These are phyloP conservation scores for Bambusicola thoracicus DNA, from an alignment of 2,113 vertebrate genomes.

Conservation along the genomic window DNA sequence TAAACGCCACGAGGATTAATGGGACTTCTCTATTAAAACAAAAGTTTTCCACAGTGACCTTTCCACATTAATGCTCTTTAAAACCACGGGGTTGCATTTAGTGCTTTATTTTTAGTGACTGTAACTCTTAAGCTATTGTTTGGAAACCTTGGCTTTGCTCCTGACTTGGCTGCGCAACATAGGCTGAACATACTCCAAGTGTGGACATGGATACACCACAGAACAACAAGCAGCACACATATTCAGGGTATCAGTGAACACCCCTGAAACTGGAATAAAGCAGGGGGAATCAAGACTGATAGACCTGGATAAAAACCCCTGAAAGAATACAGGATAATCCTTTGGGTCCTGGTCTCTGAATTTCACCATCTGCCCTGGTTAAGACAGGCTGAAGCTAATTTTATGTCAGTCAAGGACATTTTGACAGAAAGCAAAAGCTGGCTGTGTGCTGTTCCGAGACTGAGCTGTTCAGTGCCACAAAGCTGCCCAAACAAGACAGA, in stretches of 20 bases:
- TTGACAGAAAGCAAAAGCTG: neutral
- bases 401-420: neutral
- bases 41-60: slow-evolving; percentile 64
- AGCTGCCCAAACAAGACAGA: neutral
- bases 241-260: neutral
- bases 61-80: slow-evolving; percentile 57
- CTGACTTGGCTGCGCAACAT: slow-evolving; percentile 34
- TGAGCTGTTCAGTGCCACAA: neutral
- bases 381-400: neutral
- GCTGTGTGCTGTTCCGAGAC: neutral
- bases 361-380: neutral
- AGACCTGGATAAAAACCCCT: neutral
- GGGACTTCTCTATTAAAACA: slow-evolving; percentile 55
- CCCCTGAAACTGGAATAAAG: slow-evolving; percentile 41
- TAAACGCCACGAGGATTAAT: slow-evolving; percentile 14
- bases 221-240: neutral
- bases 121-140: slow-evolving; percentile 61
- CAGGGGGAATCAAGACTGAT: neutral
- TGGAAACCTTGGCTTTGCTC: slow-evolving; percentile 50
- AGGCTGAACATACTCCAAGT: slow-evolving; percentile 40
- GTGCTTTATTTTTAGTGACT: slow-evolving; percentile 66
- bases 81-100: slow-evolving; percentile 23
- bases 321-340: neutral
- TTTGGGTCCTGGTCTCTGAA: neutral
- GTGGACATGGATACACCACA: slow-evolving; percentile 14